A percentile compares a stretch with the other conserved stretches of the same genome.
phyloP scores from a whole-genome alignment of 2,797 vertebrate species.

The Limnodromus scolopaceus region DNA sequence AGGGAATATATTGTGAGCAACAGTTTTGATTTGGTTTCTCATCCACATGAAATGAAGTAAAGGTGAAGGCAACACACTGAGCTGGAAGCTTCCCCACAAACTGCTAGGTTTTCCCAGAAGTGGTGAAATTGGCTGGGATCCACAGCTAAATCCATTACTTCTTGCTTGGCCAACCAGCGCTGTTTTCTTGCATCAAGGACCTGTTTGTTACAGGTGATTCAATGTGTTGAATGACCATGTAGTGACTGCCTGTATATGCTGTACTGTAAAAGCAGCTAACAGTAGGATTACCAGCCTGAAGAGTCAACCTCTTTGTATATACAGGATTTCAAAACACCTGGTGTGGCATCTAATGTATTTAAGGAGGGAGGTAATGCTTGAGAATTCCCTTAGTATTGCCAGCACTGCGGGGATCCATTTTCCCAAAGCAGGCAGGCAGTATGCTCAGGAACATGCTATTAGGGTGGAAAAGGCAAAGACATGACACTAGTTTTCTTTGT shows the following conservation, averaged over 20 bases:
- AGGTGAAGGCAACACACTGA: not conserved
- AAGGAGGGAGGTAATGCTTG: not conserved
- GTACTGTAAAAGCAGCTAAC: not conserved
- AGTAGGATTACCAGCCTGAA: not conserved
- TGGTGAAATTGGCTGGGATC: not conserved
- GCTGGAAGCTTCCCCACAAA: not conserved
- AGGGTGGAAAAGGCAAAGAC: not conserved
- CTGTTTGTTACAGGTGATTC: not conserved
- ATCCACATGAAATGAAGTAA: not conserved
- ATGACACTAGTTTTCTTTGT: not conserved
- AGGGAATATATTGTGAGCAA: not conserved
- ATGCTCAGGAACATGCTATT: not conserved
- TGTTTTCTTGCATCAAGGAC: not conserved
- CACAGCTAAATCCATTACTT: not conserved
- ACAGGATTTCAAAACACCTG: not conserved
- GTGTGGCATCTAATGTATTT: not conserved
- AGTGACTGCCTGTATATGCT: not conserved
- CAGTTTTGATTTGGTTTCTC: not conserved
- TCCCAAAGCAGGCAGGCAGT: not conserved
- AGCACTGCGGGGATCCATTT: not conserved
- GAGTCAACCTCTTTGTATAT: not conserved
- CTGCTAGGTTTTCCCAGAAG: not conserved
- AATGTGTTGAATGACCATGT: not conserved
- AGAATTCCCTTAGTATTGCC: not conserved
- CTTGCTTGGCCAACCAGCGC: fast-evolving